Evolutionary conservation across 2,888 invertebrate species (phyloP).

Genomic region (Buathra laborator): DNA sequence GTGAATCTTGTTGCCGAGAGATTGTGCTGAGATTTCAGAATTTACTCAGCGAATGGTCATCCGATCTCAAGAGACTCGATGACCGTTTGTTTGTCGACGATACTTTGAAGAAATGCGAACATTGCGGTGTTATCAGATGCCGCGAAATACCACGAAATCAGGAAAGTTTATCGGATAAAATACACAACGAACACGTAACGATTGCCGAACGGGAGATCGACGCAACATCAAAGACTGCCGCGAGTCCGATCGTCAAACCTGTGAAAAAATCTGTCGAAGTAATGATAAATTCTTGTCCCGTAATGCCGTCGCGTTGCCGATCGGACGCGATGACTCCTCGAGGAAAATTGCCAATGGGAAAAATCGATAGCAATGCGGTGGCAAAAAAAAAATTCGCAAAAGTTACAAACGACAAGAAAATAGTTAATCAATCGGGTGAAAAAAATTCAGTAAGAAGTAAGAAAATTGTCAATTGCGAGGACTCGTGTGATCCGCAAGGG

Average conservation of each 20-base stretch:
- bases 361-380: conserved; percentile 27
- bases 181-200: not conserved
- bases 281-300: conserved; percentile 22
- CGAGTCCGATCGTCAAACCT: not conserved
- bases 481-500: not conserved
- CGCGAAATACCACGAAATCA: not conserved
- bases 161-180: not conserved
- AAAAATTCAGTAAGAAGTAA: not conserved
- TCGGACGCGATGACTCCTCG: not conserved
- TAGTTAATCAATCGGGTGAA: not conserved
- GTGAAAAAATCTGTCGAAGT: conserved; percentile 31
- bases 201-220: not conserved
- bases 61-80: conserved; percentile 62
- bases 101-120: conserved; percentile 72
- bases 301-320: not conserved
- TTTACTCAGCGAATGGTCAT: conserved; percentile 63
- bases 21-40: conserved; percentile 64
- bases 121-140: conserved; percentile 74
- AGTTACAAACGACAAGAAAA: not conserved
- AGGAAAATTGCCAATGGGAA: conserved; percentile 3
- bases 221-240: not conserved
- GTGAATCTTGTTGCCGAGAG: conserved; percentile 64
- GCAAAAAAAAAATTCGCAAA: conserved; percentile 10
- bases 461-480: not conserved
- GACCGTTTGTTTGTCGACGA: conserved; percentile 67